These are phyloP conservation scores for Eurystomus gularis DNA, from an alignment of 2,113 vertebrate species.

Conservation along the genomic window DNA sequence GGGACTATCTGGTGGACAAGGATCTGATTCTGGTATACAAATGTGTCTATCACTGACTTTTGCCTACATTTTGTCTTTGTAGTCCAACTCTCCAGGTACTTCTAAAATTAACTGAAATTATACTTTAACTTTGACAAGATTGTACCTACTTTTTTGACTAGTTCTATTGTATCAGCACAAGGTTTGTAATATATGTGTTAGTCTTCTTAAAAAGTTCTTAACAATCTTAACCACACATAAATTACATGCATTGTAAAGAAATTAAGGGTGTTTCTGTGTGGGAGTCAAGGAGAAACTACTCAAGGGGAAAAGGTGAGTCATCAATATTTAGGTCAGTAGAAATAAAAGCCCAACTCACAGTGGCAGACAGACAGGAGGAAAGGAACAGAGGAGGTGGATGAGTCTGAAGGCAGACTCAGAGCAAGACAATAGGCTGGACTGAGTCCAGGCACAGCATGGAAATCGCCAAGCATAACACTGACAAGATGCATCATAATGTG, in stretches of 20 bases:
- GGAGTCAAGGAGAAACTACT: not conserved
- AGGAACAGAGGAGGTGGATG: not conserved
- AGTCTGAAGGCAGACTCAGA: not conserved
- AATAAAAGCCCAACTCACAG: not conserved
- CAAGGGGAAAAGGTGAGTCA: not conserved
- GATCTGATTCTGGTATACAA: not conserved
- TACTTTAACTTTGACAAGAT: not conserved
- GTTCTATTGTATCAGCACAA: not conserved
- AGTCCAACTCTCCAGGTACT: not conserved
- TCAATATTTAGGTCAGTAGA: not conserved
- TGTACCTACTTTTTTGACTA: not conserved
- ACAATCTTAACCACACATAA: not conserved
- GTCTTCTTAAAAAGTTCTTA: not conserved
- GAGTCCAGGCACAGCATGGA: not conserved
- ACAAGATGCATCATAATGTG: not conserved
- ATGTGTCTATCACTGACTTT: not conserved
- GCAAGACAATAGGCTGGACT: not conserved
- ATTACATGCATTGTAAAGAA: not conserved
- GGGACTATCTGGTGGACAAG: not conserved
- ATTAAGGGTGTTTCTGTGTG: not conserved
- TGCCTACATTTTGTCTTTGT: not conserved
- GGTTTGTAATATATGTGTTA: not conserved
- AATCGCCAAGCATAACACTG: not conserved
- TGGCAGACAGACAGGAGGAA: not conserved
- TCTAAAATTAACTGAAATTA: not conserved